phyloP scores from a whole-genome alignment of 2,797 vertebrate genomes.

The Aplochiton taeniatus region DNA sequence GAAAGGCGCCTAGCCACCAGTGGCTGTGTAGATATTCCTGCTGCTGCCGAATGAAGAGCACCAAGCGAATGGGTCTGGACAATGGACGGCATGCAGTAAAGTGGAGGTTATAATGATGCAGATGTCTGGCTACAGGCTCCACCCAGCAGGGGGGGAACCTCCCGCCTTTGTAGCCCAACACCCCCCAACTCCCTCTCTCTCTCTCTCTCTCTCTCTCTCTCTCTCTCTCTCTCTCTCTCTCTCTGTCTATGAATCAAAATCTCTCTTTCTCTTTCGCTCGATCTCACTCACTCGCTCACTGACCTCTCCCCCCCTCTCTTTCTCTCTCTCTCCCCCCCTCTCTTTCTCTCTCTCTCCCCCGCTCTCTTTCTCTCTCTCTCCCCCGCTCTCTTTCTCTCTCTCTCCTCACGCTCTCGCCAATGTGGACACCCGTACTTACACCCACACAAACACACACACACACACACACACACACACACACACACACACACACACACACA shows the following conservation, averaged over 20 bases:
- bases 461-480: conserved; percentile 48
- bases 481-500: conserved; percentile 51
- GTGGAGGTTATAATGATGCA: conserved; percentile 80
- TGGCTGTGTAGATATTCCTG: conserved; percentile 53
- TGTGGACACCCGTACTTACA: not conserved
- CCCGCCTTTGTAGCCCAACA: conserved; percentile 60
- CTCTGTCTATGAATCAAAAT: not conserved
- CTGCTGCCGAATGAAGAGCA: conserved; percentile 41
- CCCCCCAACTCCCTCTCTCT: not conserved
- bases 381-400: not conserved
- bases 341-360: conserved; percentile 24
- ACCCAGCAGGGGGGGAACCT: conserved; percentile 59
- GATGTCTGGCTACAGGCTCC: conserved; percentile 78
- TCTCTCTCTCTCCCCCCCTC: conserved; percentile 7
- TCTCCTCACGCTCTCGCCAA: not conserved
- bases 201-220: conserved; percentile 28
- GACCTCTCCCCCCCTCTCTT: not conserved
- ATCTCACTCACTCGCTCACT: conserved; percentile 28
- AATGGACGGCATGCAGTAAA: conserved; percentile 76
- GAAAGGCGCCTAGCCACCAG: not conserved
- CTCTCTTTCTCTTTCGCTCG: conserved; percentile 18
- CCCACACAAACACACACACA: conserved; percentile 1
- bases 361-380: conserved; percentile 12
- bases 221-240: conserved; percentile 47
- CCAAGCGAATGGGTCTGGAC: conserved; percentile 64